Conservation (phyloP, 2,888 invertebrate genomes). For the Himalopsyche kuldschensis region DNA sequence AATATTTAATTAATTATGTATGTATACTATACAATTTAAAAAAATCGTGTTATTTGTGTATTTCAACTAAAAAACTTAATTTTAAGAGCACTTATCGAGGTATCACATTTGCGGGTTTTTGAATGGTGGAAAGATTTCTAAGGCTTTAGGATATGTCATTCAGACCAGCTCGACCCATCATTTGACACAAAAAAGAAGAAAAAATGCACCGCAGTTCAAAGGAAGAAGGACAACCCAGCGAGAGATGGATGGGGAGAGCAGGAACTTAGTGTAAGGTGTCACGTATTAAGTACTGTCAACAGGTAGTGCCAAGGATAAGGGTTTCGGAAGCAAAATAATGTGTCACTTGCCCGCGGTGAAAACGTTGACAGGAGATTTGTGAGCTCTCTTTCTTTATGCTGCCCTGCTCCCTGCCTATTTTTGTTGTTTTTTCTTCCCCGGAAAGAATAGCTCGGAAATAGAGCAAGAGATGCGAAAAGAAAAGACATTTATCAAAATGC, state of each 20-base stretch:
- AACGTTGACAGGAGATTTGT: conserved; percentile 30
- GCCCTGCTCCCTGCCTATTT: background rate
- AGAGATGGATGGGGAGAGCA: background rate
- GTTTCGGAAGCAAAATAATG: conserved; percentile 25
- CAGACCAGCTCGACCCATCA: background rate
- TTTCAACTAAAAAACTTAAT: background rate
- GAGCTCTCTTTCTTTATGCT: conserved; percentile 1
- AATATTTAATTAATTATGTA: too few species aligned
- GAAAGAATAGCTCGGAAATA: background rate
- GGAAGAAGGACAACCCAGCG: background rate
- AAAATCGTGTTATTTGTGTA: background rate
- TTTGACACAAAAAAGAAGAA: background rate
- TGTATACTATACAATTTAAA: too few species aligned
- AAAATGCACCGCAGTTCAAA: background rate
- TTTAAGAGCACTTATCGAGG: background rate
- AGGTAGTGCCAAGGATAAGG: conserved; percentile 27
- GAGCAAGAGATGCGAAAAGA: background rate
- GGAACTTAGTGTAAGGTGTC: background rate
- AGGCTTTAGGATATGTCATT: background rate
- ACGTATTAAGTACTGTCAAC: conserved; percentile 28
- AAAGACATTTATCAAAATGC: background rate
- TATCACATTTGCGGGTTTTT: background rate
- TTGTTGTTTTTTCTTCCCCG: background rate
- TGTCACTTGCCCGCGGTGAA: conserved; percentile 21
- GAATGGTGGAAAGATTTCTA: background rate